Evolutionary conservation across 2,888 invertebrate genomes (phyloP).

Genomic region (Synanthedon myopaeformis): DNA sequence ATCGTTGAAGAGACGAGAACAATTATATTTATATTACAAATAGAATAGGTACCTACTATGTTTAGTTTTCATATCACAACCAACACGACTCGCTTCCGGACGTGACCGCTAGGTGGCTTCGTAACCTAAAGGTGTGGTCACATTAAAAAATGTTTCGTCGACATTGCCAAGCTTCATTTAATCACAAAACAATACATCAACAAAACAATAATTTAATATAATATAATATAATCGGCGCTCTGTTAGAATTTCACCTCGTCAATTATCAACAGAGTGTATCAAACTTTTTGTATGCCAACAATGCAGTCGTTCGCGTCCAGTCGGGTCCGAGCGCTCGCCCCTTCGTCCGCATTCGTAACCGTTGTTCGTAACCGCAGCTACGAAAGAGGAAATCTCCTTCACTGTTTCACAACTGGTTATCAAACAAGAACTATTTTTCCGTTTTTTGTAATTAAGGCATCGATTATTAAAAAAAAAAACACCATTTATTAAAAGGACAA

Average conservation of each 20-base stretch:
- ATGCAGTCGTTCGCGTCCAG: constrained; percentile 1
- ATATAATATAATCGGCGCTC: constrained; percentile 11
- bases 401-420: no score
- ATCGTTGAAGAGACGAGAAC: constrained; percentile 8
- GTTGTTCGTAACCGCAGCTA: no score
- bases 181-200: neutral
- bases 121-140: neutral
- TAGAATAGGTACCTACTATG: neutral
- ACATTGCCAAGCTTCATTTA: neutral
- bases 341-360: no score
- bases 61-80: constrained; percentile 38
- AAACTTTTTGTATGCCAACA: constrained; percentile 1
- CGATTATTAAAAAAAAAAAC: no score
- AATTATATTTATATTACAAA: neutral
- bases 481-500: no score
- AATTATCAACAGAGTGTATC: constrained; percentile 17
- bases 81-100: constrained; percentile 35
- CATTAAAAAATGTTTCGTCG: neutral
- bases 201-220: constrained; percentile 3
- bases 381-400: no score
- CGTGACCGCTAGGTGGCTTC: constrained; percentile 35
- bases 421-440: no score
- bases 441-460: no score
- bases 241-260: constrained; percentile 18
- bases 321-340: constrained; percentile 8